A percentile compares a stretch with the other conserved stretches of the same genome.
phyloP scores from a whole-genome alignment of 2,113 vertebrate genomes.

The Rhinolophus ferrumequinum region DNA sequence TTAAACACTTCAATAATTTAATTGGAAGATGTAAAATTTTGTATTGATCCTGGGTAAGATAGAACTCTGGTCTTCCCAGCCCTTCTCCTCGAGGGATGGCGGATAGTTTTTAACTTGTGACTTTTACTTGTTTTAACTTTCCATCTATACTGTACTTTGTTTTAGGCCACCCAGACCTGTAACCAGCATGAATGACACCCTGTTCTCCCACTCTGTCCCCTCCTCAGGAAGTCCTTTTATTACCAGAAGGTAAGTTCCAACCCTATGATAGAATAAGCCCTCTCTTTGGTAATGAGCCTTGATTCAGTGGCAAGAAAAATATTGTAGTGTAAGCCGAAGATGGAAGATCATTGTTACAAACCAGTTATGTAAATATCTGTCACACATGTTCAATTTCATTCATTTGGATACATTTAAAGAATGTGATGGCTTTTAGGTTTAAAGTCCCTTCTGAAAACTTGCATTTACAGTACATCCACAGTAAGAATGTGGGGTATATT shows the following conservation, averaged over 20 bases:
- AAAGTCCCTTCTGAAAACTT: not conserved
- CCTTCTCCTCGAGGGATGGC: not conserved
- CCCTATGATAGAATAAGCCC: not conserved
- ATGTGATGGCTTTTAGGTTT: not conserved
- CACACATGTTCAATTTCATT: not conserved
- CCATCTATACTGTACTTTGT: slow-evolving; percentile 4
- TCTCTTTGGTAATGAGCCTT: slow-evolving; percentile 35
- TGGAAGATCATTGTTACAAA: slow-evolving; percentile 1
- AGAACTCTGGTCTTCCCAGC: not conserved
- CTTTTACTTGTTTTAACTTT: slow-evolving; percentile 23
- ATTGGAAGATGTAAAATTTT: not conserved
- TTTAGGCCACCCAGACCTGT: slow-evolving; percentile 97
- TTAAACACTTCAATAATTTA: not conserved
- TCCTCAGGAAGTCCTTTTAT: slow-evolving; percentile 97
- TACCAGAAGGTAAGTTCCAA: slow-evolving; percentile 94
- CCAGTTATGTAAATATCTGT: not conserved
- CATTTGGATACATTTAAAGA: not conserved
- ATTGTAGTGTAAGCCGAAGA: not conserved
- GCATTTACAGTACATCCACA: not conserved
- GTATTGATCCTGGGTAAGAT: not conserved
- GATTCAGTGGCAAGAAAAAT: not conserved
- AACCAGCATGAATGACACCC: slow-evolving; percentile 94
- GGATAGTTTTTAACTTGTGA: not conserved
- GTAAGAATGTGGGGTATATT: not conserved
- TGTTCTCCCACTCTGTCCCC: slow-evolving; percentile 97